Conservation (phyloP, 2,797 vertebrate species). For the Crax fasciolata region DNA sequence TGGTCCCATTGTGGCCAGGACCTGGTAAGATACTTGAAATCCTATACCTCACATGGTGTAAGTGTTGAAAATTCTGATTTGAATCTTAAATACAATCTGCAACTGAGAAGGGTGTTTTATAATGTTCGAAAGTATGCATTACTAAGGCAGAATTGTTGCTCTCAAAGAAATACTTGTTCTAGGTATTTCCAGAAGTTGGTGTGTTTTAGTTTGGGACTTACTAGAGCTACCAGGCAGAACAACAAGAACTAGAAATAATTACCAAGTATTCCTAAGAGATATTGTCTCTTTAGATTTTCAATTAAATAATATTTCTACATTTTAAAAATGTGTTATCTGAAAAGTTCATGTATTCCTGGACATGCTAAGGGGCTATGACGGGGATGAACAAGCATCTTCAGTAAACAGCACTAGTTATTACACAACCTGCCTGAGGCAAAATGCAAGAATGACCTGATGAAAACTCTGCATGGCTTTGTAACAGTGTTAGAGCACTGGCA, state of each 20-base stretch:
- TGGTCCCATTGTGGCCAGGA: neutral
- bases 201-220: neutral
- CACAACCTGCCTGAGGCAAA: neutral
- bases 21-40: neutral
- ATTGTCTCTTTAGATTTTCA: neutral
- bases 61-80: neutral
- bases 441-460: rapidly evolving
- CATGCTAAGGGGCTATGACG: neutral
- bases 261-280: neutral
- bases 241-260: neutral
- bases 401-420: neutral
- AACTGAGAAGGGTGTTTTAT: neutral
- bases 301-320: neutral
- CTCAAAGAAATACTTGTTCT: neutral
- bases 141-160: neutral
- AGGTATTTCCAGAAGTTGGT: neutral
- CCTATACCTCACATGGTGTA: neutral
- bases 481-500: neutral
- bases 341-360: neutral
- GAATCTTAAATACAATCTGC: neutral
- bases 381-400: neutral
- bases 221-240: neutral
- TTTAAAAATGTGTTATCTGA: neutral
- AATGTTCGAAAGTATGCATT: neutral
- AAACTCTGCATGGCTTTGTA: neutral